phyloP scores from a whole-genome alignment of 2,113 vertebrate species.

The Potamarius usumacintae region DNA sequence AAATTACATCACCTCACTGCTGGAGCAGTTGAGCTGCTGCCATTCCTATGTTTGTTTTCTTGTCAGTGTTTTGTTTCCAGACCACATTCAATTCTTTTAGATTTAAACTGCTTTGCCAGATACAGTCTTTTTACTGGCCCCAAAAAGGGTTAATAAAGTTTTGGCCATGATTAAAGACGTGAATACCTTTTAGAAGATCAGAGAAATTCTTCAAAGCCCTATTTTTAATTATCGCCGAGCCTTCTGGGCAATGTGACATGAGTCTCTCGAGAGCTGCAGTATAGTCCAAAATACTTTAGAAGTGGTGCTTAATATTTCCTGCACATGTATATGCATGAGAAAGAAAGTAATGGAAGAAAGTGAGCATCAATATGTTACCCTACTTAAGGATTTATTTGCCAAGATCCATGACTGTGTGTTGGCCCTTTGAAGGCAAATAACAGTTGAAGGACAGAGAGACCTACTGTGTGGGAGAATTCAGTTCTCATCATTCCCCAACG shows the following conservation, averaged over 20 bases:
- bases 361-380: not conserved
- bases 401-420: not conserved
- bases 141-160: slow-evolving; percentile 11
- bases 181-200: slow-evolving; percentile 49
- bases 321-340: not conserved
- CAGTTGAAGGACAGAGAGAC: slow-evolving; percentile 29
- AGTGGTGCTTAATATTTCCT: slow-evolving; percentile 15
- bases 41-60: slow-evolving; percentile 43
- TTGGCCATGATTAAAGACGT: slow-evolving; percentile 48
- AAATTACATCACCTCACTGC: slow-evolving; percentile 24
- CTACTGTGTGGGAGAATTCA: slow-evolving; percentile 32
- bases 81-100: not conserved
- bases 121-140: slow-evolving; percentile 32
- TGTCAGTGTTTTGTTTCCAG: slow-evolving; percentile 34
- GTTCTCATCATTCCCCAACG: slow-evolving; percentile 40
- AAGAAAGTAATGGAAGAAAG: slow-evolving; percentile 11
- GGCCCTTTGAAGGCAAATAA: slow-evolving; percentile 40
- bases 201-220: slow-evolving; percentile 52
- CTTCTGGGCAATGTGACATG: slow-evolving; percentile 21
- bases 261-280: slow-evolving; percentile 11
- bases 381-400: not conserved
- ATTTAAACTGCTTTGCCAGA: slow-evolving; percentile 31
- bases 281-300: slow-evolving; percentile 11
- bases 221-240: slow-evolving; percentile 46
- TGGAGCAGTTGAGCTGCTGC: slow-evolving; percentile 22